Evolutionary conservation across 2,888 invertebrate genomes (phyloP).

Genomic region (Leptinotarsa juncta): DNA sequence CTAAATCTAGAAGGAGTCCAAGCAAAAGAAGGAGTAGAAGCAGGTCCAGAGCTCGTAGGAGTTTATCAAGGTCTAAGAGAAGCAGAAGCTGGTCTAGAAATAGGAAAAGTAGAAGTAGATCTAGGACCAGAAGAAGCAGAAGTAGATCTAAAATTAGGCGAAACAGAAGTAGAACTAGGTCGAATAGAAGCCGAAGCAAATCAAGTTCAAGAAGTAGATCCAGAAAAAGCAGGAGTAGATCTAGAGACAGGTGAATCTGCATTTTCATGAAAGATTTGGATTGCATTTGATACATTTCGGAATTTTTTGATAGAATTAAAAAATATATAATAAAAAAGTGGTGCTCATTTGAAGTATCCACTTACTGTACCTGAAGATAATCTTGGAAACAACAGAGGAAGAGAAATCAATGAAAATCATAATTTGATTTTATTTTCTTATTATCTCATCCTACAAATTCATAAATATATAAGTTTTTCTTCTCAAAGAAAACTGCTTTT

Average conservation of each 20-base stretch:
- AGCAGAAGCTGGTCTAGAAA: conserved; percentile 43
- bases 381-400: too few species aligned
- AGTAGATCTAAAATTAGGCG: conserved; percentile 51
- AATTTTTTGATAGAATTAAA: too few species aligned
- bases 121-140: conserved; percentile 53
- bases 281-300: too few species aligned
- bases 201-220: conserved; percentile 45
- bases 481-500: too few species aligned
- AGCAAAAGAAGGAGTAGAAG: conserved; percentile 41
- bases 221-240: conserved; percentile 42
- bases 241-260: conserved; percentile 44
- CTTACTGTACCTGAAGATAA: too few species aligned
- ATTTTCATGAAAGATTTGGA: neutral
- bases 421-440: too few species aligned
- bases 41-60: conserved; percentile 51
- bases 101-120: conserved; percentile 54
- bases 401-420: too few species aligned
- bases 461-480: too few species aligned
- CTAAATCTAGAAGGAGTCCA: conserved; percentile 26
- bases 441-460: too few species aligned
- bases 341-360: too few species aligned
- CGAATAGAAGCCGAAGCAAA: conserved; percentile 40
- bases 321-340: too few species aligned
- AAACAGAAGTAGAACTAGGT: conserved; percentile 44
- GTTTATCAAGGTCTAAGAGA: conserved; percentile 48